Evolutionary conservation across 2,888 invertebrate species (phyloP).

Genomic region (Masnerella sp.): DNA sequence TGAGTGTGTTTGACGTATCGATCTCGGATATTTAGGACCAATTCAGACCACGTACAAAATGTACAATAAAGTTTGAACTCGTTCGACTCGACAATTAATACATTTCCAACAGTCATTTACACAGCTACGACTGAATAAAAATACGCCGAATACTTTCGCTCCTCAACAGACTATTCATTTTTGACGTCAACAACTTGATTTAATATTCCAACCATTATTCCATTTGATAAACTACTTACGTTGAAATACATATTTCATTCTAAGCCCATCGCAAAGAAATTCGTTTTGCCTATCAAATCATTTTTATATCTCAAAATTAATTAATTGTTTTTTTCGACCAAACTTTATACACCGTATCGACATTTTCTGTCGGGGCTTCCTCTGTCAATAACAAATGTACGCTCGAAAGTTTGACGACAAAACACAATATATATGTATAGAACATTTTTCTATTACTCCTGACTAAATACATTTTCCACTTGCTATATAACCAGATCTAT

Average conservation of each 20-base stretch:
- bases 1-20: conserved; percentile 33
- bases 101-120: conserved; percentile 31
- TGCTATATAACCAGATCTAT: conserved; percentile 5
- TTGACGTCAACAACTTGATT: background rate
- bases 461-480: conserved; percentile 5
- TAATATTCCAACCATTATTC: too few species aligned
- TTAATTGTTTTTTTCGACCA: too few species aligned
- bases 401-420: background rate
- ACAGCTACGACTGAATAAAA: conserved; percentile 9
- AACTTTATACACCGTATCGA: too few species aligned
- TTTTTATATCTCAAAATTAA: too few species aligned
- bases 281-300: too few species aligned
- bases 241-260: too few species aligned
- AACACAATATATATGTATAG: background rate
- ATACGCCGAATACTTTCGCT: conserved; percentile 4
- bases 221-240: too few species aligned
- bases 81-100: conserved; percentile 27
- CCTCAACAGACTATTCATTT: background rate
- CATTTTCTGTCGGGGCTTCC: too few species aligned
- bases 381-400: background rate
- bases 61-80: conserved; percentile 29
- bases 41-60: conserved; percentile 22
- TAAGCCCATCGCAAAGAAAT: too few species aligned
- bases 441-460: background rate
- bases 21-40: conserved; percentile 35